A percentile compares a stretch with the other conserved stretches of the same genome.
Evolutionary conservation across 1,140 invertebrate genomes (phyloP).

Genomic region (Nautilus pompilius): DNA sequence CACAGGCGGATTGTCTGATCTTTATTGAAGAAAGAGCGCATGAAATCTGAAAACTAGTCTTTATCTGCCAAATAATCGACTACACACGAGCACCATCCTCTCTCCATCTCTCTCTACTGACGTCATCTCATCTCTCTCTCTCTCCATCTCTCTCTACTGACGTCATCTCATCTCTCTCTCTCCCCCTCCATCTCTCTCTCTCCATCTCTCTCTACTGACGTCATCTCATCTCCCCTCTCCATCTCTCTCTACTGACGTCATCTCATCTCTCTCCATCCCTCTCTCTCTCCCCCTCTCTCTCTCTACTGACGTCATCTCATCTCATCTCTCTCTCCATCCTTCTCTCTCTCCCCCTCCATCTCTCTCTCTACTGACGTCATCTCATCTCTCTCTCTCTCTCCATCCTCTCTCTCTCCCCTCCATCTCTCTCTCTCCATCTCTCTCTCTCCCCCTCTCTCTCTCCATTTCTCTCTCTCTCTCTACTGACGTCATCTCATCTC

Average conservation of each 20-base stretch:
- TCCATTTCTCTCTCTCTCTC: neutral
- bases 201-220: neutral
- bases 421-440: neutral
- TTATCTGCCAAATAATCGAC: no score
- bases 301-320: neutral
- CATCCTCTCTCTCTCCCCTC: neutral
- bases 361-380: neutral
- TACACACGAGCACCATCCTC: no score
- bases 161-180: neutral
- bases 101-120: neutral
- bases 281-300: conserved; percentile 3
- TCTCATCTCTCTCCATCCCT: neutral
- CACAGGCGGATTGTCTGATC: no score
- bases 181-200: neutral
- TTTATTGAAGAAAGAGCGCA: no score
- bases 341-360: neutral
- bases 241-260: neutral
- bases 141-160: neutral
- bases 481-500: no score
- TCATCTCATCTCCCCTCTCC: neutral
- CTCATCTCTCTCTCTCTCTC: neutral
- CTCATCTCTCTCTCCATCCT: neutral
- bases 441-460: neutral
- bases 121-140: neutral
- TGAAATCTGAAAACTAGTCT: no score